These are phyloP conservation scores for Ascidia mentula DNA, from an alignment of 23 tunicate species.

Conservation along the genomic window DNA sequence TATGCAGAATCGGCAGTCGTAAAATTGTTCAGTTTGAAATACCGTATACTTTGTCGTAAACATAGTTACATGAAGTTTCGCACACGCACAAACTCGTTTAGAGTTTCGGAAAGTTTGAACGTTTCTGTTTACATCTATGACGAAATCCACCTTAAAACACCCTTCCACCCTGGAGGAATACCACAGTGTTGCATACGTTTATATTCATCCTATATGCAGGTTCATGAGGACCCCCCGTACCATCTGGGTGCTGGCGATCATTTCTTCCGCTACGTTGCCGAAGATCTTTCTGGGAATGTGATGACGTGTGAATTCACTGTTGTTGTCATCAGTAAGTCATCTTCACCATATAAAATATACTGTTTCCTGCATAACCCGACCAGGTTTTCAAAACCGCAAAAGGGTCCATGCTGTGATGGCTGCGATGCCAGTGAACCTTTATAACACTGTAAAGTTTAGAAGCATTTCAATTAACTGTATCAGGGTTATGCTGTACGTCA, in stretches of 20 bases:
- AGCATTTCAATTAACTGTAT: not conserved
- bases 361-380: no score
- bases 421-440: not conserved
- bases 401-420: not conserved
- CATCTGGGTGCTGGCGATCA: not conserved
- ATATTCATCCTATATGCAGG: no score
- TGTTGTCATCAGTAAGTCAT: slow-evolving; percentile 14
- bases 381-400: not conserved
- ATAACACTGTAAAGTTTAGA: not conserved
- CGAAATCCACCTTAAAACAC: not conserved
- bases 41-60: no score
- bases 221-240: slow-evolving; percentile 20
- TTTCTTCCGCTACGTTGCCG: slow-evolving; percentile 10
- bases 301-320: not conserved
- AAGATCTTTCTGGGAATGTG: slow-evolving; percentile 11
- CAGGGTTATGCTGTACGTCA: not conserved
- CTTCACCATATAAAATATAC: no score
- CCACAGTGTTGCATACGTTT: no score
- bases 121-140: no score
- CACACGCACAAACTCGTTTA: no score
- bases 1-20: no score
- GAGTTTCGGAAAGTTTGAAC: no score
- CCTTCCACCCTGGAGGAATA: no score
- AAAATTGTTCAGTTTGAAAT: no score
- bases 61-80: no score